Evolutionary conservation across 2,797 vertebrate genomes (phyloP).

Genomic region (Micromesistius poutassou): DNA sequence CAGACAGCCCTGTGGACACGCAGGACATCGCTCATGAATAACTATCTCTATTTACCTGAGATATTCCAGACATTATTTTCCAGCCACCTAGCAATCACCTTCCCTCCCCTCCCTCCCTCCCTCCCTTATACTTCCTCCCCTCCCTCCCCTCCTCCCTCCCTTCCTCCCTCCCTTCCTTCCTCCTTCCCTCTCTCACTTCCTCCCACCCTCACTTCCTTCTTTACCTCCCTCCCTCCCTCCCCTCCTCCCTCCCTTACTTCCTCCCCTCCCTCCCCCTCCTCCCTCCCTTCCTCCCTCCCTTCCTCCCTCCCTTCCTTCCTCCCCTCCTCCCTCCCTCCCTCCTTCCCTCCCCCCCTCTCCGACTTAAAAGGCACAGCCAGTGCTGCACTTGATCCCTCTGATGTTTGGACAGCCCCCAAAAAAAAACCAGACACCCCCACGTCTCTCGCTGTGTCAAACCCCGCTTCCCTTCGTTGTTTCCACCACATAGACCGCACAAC

Average conservation of each 20-base stretch:
- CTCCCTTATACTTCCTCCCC: conserved; percentile 43
- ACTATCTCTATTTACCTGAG: conserved; percentile 59
- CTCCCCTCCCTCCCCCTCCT: no score
- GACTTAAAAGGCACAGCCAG: conserved; percentile 58
- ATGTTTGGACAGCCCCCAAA: conserved; percentile 59
- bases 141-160: conserved; percentile 27
- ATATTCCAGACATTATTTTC: conserved; percentile 57
- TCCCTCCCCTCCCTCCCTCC: conserved; percentile 46
- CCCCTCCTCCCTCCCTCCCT: conserved; percentile 26
- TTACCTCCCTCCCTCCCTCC: no score
- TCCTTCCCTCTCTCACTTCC: no score
- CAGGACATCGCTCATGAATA: conserved; percentile 61
- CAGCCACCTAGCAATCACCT: conserved; percentile 45
- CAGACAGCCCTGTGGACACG: conserved; percentile 62
- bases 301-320: conserved; percentile 20
- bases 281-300: no score
- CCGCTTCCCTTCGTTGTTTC: conserved; percentile 59
- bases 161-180: no score
- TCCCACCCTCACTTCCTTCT: no score
- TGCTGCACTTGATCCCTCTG: conserved; percentile 58
- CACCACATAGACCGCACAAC: conserved; percentile 58
- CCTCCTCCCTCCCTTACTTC: no score
- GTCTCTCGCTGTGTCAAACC: conserved; percentile 57
- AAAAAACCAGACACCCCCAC: conserved; percentile 44
- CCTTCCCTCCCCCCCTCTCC: conserved; percentile 31